Percentiles rank a stretch among this genome's conserved stretches.
These are phyloP conservation scores for pig (Sus scrofa) DNA, from an alignment of 2,113 vertebrate genomes.

Conservation along the genomic window T2T-Sscrofa CM000826.6:25944001-25944500, in stretches of 20 bases:
- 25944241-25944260: not conserved
- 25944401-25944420: not conserved
- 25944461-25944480: not conserved
- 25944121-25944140: not conserved
- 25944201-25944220: not conserved
- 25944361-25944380: not conserved
- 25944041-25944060: not conserved
- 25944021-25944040: not conserved
- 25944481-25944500: not conserved
- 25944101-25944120: not conserved
- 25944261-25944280: not conserved
- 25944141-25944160: not conserved
- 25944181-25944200: not conserved
- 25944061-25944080: not conserved
- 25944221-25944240: not conserved
- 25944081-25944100: not conserved
- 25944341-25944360: not conserved
- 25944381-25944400: not conserved
- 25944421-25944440: not conserved
- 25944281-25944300: not conserved
- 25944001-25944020: not conserved
- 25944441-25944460: not conserved
- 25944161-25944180: not conserved
- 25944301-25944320: accelerated
- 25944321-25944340: too few relatives aligned